Conservation (phyloP, 2,113 vertebrate genomes). For the Poeciliopsis turrubarensis region DNA sequence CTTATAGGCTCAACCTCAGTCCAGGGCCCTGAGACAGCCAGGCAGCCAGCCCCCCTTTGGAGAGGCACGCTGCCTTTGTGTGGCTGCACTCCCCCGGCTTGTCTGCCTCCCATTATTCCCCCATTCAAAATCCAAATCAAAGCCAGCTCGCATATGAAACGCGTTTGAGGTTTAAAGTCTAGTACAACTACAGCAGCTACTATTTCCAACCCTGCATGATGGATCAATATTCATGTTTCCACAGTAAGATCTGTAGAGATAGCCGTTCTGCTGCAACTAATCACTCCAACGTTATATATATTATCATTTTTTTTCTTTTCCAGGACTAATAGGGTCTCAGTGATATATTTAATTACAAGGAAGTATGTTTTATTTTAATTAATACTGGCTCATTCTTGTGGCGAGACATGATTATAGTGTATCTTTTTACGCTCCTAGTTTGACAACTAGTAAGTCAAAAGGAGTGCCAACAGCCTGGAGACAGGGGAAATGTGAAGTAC, state of each 20-base stretch:
- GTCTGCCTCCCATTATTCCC: constrained; percentile 78
- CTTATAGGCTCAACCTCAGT: constrained; percentile 65
- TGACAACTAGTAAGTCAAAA: constrained; percentile 73
- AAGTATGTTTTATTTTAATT: constrained; percentile 59
- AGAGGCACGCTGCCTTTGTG: constrained; percentile 71
- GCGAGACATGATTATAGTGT: constrained; percentile 44
- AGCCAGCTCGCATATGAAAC: constrained; percentile 78
- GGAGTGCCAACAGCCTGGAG: constrained; percentile 45
- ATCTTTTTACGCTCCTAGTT: constrained; percentile 46
- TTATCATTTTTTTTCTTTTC: constrained; percentile 15
- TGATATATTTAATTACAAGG: constrained; percentile 25
- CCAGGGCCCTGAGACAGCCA: constrained; percentile 63
- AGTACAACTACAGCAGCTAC: constrained; percentile 71
- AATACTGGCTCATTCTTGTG: constrained; percentile 54
- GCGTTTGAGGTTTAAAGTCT: constrained; percentile 74
- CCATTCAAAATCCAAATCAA: constrained; percentile 71
- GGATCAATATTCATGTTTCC: constrained; percentile 61
- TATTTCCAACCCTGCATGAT: constrained; percentile 65
- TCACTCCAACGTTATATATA: constrained; percentile 30
- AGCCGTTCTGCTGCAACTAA: constrained; percentile 9
- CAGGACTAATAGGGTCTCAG: constrained; percentile 29
- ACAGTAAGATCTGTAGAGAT: constrained; percentile 3
- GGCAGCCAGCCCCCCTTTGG: constrained; percentile 68
- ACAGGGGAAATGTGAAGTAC: constrained; percentile 22
- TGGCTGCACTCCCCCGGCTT: constrained; percentile 61